Conservation (phyloP, 64 coral and sea anemone genomes). For the Montipora foliosa region DNA sequence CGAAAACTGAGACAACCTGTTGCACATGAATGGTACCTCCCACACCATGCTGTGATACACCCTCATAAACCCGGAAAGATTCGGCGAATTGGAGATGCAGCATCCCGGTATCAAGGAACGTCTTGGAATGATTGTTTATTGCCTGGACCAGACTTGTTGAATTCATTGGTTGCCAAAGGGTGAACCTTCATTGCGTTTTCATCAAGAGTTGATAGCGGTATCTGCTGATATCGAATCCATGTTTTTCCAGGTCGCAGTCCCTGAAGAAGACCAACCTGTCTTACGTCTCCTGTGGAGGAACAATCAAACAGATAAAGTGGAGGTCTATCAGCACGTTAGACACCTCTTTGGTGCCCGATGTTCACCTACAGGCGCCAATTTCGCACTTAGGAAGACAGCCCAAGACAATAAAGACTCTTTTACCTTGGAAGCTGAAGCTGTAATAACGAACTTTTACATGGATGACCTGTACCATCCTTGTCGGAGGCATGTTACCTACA, state of each 20-base stretch:
- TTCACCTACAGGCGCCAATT: no score
- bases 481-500: no score
- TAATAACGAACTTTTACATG: neutral
- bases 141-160: slow-evolving; percentile 6
- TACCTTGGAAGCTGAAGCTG: no score
- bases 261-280: neutral
- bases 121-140: neutral
- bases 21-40: neutral
- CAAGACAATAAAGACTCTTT: no score
- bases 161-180: neutral
- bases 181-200: neutral
- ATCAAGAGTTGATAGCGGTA: neutral
- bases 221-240: slow-evolving; percentile 8
- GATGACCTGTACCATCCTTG: neutral
- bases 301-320: no score
- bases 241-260: slow-evolving; percentile 18
- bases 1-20: neutral
- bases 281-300: slow-evolving; percentile 13
- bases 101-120: slow-evolving; percentile 1
- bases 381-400: no score
- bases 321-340: no score
- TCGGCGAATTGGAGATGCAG: neutral
- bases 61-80: neutral
- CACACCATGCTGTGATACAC: neutral
- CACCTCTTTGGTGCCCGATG: no score